phyloP scores from a whole-genome alignment of 2,113 vertebrate species.

The Pandion haliaetus region DNA sequence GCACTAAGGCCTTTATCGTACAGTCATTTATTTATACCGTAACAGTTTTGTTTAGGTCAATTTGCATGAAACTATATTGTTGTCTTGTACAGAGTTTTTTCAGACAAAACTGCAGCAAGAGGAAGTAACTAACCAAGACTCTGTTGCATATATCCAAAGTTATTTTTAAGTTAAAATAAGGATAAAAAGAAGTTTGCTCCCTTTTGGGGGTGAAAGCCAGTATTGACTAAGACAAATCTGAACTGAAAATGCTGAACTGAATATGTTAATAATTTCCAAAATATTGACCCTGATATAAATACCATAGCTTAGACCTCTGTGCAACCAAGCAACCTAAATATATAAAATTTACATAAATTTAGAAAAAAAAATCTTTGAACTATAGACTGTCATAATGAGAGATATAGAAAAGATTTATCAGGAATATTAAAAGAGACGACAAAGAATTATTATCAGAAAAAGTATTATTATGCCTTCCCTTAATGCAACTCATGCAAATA shows the following conservation, averaged over 20 bases:
- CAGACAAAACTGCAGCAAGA: not conserved
- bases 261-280: not conserved
- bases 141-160: not conserved
- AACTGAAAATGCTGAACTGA: not conserved
- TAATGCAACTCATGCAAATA: not conserved
- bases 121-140: not conserved
- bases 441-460: not conserved
- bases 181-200: not conserved
- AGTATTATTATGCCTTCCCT: not conserved
- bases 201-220: not conserved
- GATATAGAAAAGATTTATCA: not conserved
- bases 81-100: not conserved
- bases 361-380: not conserved
- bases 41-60: not conserved
- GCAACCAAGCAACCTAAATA: not conserved
- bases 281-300: not conserved
- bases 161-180: not conserved
- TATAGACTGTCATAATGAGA: not conserved
- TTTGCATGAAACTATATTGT: not conserved
- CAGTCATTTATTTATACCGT: not conserved
- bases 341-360: not conserved
- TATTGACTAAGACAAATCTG: not conserved
- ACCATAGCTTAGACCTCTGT: not conserved
- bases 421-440: not conserved
- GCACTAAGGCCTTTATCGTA: not conserved